Conservation (phyloP, 2,113 vertebrate genomes). For the Catharus fuscescens region DNA sequence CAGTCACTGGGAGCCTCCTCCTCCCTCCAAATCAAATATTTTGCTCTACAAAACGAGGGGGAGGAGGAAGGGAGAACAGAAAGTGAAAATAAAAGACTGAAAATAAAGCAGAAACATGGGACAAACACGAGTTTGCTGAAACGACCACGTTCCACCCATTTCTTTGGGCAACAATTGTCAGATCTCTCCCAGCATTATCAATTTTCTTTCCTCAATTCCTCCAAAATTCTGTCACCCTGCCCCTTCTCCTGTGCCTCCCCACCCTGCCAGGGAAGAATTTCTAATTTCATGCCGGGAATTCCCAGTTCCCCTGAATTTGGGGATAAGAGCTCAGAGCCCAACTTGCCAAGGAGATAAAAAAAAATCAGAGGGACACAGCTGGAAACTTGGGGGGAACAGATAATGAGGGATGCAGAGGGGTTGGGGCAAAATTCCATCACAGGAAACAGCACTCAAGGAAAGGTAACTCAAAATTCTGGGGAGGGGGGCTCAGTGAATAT, state of each 20-base stretch:
- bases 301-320: rapidly evolving
- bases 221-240: background rate
- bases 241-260: background rate
- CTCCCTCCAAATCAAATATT: conserved; percentile 13
- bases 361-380: background rate
- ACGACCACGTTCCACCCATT: rapidly evolving
- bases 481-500: background rate
- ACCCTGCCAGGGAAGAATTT: background rate
- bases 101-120: rapidly evolving
- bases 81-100: background rate
- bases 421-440: rapidly evolving
- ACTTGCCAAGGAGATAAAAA: background rate
- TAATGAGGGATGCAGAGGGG: rapidly evolving
- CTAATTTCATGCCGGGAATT: background rate
- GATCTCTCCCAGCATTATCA: rapidly evolving
- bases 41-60: background rate
- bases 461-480: rapidly evolving
- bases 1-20: background rate
- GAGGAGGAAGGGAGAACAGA: background rate
- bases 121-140: rapidly evolving
- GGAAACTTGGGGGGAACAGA: background rate
- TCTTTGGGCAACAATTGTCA: rapidly evolving
- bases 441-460: rapidly evolving
- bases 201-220: background rate
- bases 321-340: background rate